Evolutionary conservation across 2,797 vertebrate species (phyloP).

Genomic region (Hemibagrus guttatus): DNA sequence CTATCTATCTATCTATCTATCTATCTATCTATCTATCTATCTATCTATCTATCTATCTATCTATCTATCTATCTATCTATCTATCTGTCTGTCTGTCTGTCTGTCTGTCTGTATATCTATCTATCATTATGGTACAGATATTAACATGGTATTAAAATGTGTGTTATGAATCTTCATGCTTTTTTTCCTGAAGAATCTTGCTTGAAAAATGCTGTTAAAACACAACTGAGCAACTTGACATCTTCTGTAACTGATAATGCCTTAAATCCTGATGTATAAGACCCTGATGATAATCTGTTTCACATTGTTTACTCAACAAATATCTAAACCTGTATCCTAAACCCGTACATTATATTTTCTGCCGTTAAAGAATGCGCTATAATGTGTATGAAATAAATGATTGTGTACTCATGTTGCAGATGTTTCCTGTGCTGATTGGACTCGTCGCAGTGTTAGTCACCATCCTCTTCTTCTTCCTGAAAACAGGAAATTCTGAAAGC

Average conservation of each 20-base stretch:
- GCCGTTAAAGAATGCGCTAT: not conserved
- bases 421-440: constrained; percentile 46
- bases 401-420: constrained; percentile 43
- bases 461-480: constrained; percentile 43
- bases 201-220: too few species aligned
- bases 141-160: too few species aligned
- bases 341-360: not conserved
- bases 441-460: constrained; percentile 45
- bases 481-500: constrained; percentile 3
- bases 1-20: too few species aligned
- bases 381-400: not conserved
- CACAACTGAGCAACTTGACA: too few species aligned
- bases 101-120: too few species aligned
- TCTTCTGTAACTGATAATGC: not conserved
- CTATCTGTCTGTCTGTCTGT: too few species aligned
- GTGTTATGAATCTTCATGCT: too few species aligned
- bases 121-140: too few species aligned
- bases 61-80: too few species aligned
- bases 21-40: too few species aligned
- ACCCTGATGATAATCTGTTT: not conserved
- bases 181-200: too few species aligned
- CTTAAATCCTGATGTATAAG: not conserved
- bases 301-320: not conserved
- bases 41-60: too few species aligned
- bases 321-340: not conserved